phyloP scores from a whole-genome alignment of 2,888 invertebrate species.

The Rhagonycha lutea region DNA sequence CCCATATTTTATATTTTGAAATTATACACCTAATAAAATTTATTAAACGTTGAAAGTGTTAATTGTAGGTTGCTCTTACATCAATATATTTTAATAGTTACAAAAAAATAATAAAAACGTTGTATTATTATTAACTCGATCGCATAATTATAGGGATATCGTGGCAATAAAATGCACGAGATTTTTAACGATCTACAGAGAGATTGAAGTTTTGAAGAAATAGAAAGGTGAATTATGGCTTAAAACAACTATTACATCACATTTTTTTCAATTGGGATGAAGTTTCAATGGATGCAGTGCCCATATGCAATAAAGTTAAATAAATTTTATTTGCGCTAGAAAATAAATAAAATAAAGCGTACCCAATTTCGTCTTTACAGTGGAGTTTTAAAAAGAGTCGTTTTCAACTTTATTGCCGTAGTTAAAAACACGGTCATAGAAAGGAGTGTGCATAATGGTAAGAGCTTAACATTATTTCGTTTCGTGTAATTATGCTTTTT shows the following conservation, averaged over 20 bases:
- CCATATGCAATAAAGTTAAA: neutral
- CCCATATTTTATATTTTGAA: constrained; percentile 1
- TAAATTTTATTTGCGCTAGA: neutral
- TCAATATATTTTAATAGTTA: constrained; percentile 17
- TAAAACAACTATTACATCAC: neutral
- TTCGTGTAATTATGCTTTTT: neutral
- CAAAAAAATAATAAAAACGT: neutral
- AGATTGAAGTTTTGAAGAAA: neutral
- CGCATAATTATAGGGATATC: neutral
- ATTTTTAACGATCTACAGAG: neutral
- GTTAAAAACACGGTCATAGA: neutral
- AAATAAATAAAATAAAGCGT: neutral
- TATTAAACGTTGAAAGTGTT: constrained; percentile 26
- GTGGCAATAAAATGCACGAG: neutral
- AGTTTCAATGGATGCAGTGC: neutral
- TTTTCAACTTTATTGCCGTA: neutral
- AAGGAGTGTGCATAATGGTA: neutral
- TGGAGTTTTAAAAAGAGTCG: neutral
- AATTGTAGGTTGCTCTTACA: constrained; percentile 21
- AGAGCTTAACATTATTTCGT: neutral
- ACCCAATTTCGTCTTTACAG: neutral
- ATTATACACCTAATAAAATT: constrained; percentile 10
- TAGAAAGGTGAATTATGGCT: neutral
- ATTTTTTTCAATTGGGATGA: neutral
- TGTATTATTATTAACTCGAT: neutral